Evolutionary conservation across 2,113 vertebrate species (phyloP), one percentile per base, ranked within the genome.

Genomic region (Leptodactylus fuscus): DNA sequence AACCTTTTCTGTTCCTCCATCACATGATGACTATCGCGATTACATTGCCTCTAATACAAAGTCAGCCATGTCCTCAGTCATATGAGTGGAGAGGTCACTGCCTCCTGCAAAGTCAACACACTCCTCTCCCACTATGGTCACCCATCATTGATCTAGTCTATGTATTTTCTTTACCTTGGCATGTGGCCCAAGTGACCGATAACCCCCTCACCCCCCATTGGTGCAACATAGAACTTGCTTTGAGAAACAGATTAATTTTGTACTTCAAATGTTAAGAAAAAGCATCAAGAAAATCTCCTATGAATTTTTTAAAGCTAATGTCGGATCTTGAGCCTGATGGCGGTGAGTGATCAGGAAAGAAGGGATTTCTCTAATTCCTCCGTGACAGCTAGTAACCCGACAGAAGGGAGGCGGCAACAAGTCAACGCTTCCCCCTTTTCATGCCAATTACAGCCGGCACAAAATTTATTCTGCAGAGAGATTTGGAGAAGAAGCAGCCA

Each of bases 391-490:
- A 55, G 34, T 78, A 78, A 78, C 75, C 75, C 51, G 18, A 55
- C 32, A 38, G 76, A 55, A 49, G 36, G 60, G 48, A 48, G 16
- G 11, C 13, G 12, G 22, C 27, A 24, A 27, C 51, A 73, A 73
- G 46, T 82, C 46, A 15, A 29, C 27, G 12, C 29, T 53, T 12
- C 29, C 48, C 29, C 48, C 67, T 46, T 51, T 51, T 65, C 22
- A 32, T 71, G 81, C 48, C 81, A 82, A 82, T 58, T 82, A 82
- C 49, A 38, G 46, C 15, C 32, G 18, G 65, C 20, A 12, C 22
- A 73, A 46, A 82, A 58, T 82, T 36, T 82, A 82, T 82, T 82
- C 67, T 41, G 67, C 67, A 53, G 20, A 41, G 49, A 36, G 32
- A 82, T 55, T 55, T 71, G 67, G 27, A 51, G 12, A 32, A 34